phyloP scores from a whole-genome alignment of 1,140 invertebrate species.

The Whitmania pigra region DNA sequence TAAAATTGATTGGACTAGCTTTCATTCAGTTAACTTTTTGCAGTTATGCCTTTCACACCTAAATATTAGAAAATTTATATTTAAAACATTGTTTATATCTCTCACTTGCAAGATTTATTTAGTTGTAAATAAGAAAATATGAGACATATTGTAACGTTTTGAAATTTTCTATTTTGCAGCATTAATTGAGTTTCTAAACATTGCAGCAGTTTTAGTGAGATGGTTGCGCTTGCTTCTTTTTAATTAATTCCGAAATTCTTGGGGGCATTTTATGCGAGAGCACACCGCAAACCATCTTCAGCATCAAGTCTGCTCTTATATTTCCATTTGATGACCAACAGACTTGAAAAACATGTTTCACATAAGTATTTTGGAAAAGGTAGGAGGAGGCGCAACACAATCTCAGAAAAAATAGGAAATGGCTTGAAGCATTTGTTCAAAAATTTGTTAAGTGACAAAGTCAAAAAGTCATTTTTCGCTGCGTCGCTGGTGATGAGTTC shows the following conservation, averaged over 20 bases:
- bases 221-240: conserved; percentile 18
- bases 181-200: not conserved
- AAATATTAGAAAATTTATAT: too few relatives aligned
- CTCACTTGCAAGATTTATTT: too few relatives aligned
- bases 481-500: conserved; percentile 25
- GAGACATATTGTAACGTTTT: too few relatives aligned
- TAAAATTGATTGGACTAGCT: too few relatives aligned
- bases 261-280: conserved; percentile 23
- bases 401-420: conserved; percentile 25
- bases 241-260: conserved; percentile 24
- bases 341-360: conserved; percentile 23
- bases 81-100: too few relatives aligned
- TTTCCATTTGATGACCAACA: conserved; percentile 26
- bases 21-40: too few relatives aligned
- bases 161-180: too few relatives aligned
- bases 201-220: conserved; percentile 7
- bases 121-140: too few relatives aligned
- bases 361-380: conserved; percentile 26
- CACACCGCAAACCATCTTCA: too few relatives aligned
- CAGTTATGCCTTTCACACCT: too few relatives aligned
- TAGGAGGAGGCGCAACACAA: conserved; percentile 23
- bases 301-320: conserved; percentile 23
- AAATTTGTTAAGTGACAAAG: conserved; percentile 17
- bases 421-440: conserved; percentile 25
- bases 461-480: conserved; percentile 22